Base-by-base conservation (phyloP, 1,140 invertebrate genomes). In the Euwallacea similis region DNA sequence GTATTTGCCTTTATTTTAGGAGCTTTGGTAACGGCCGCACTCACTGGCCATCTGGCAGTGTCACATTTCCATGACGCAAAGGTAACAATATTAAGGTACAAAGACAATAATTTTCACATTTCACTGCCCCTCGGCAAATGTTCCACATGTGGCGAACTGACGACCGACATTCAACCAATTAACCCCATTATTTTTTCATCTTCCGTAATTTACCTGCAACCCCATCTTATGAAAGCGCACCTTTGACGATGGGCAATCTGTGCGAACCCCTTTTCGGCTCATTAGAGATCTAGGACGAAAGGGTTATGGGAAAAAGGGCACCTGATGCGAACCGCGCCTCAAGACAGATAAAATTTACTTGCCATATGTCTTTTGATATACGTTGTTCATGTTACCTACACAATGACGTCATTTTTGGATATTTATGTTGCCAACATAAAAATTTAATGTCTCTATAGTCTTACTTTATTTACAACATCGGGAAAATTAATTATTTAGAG, bases 271-370 rank as follows among this genome's bases (percentile, higher is more conserved):
- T 69, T 58, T 69, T 66, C 64, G 70, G 44, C 44, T 72, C 70
- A 62, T 72, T 67, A 67, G 33, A 66, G 62, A 72, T 66, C 70
- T 72, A 67, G 70, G 70, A 59, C 70, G 70, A 66, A 72, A 72
- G 70, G 70, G 70, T 66, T 72, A 72, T 72, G 70, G 70, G 70
- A 72, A 72, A 72, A 72, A 61, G 53, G 70, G 63, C 70, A 66
- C 70, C 70, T 72, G 70, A 72, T 72, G 63, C 64, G 44, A 72
- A 66, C 43, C 56, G 33, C 16, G n/a, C 61, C 62, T 56, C 21
- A 64, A 44, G 56, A 64, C 53, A 58, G 42, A 66, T 64, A 50
- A 65, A 65, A 42, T 66, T 69, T 63, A 65, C 47, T 61, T 61
- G 43, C 42, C 59, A 41, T 61, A 42, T 61, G 42, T 10, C 21